Percentiles rank a stretch among this genome's conserved stretches.
These are phyloP conservation scores for Euura saliciscinereae DNA, from an alignment of 1,140 invertebrate species.

Conservation along the genomic window DNA sequence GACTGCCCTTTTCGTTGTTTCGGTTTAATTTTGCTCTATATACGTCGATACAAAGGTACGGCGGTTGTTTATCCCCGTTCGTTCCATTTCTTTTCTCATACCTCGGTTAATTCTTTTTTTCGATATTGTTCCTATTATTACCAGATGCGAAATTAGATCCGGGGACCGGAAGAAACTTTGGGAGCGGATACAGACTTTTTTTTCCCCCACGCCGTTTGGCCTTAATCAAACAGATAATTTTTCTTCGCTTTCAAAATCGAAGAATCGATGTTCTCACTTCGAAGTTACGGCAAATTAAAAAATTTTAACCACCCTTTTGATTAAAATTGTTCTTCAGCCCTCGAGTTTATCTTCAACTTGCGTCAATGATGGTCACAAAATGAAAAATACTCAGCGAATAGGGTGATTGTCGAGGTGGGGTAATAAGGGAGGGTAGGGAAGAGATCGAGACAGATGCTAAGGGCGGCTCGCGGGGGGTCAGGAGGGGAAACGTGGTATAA, in stretches of 20 bases:
- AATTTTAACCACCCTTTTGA: too few relatives aligned
- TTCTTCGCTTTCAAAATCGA: too few relatives aligned
- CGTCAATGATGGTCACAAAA: neutral
- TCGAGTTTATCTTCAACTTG: neutral
- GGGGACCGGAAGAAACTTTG: neutral
- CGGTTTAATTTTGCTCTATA: neutral
- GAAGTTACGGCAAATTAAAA: too few relatives aligned
- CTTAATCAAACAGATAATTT: too few relatives aligned
- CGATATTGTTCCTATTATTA: neutral
- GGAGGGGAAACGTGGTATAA: neutral
- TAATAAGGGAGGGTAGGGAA: too few relatives aligned
- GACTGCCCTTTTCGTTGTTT: neutral
- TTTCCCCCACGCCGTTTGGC: neutral
- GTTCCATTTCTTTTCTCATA: too few relatives aligned
- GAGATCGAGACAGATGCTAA: too few relatives aligned
- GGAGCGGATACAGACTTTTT: neutral
- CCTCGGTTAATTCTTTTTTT: neutral
- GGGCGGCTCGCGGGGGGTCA: neutral
- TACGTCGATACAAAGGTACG: too few relatives aligned
- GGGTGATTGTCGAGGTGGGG: neutral
- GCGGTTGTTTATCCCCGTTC: too few relatives aligned
- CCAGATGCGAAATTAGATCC: neutral
- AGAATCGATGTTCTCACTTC: too few relatives aligned
- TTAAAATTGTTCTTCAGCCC: too few relatives aligned
- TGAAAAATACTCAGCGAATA: too few relatives aligned